Evolutionary conservation across 2,113 vertebrate genomes (phyloP).

Genomic region (Marmota flaviventris): DNA sequence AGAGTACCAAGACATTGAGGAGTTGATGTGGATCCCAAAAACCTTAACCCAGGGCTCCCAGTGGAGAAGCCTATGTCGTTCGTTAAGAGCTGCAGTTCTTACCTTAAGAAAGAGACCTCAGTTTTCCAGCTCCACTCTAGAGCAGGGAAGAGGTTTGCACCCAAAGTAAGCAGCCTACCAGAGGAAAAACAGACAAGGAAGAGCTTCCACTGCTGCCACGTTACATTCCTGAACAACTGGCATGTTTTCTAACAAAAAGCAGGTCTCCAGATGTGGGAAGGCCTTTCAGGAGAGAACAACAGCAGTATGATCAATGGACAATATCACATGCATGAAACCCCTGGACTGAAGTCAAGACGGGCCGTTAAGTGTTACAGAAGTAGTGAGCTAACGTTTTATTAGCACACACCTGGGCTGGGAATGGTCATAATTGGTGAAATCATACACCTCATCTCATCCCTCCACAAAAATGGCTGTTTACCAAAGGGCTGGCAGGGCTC

Average conservation of each 20-base stretch:
- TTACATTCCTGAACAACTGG: slow-evolving; percentile 14
- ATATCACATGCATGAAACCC: not conserved
- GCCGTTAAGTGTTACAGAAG: not conserved
- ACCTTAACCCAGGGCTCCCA: not conserved
- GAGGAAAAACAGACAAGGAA: slow-evolving; percentile 58
- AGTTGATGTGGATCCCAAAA: too few species aligned
- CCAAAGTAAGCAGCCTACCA: slow-evolving; percentile 34
- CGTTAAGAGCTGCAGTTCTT: not conserved
- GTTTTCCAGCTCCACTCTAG: not conserved
- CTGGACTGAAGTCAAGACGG: slow-evolving; percentile 56
- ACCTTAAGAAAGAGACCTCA: slow-evolving; percentile 15
- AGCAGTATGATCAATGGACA: not conserved
- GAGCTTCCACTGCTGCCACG: not conserved
- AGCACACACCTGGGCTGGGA: slow-evolving; percentile 66
- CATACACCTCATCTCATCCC: slow-evolving; percentile 62
- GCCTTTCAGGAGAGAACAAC: not conserved
- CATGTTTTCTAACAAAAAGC: slow-evolving; percentile 54
- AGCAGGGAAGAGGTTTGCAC: not conserved
- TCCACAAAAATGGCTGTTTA: slow-evolving; percentile 72
- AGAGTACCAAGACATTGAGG: not conserved
- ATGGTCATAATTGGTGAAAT: slow-evolving; percentile 67
- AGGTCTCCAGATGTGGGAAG: slow-evolving; percentile 40
- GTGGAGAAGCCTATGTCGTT: not conserved
- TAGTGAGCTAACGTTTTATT: slow-evolving; percentile 67
- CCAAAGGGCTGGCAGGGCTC: slow-evolving; percentile 71